phyloP scores from a whole-genome alignment of 2,797 vertebrate genomes.

The Heteromormyrus szaboi region DNA sequence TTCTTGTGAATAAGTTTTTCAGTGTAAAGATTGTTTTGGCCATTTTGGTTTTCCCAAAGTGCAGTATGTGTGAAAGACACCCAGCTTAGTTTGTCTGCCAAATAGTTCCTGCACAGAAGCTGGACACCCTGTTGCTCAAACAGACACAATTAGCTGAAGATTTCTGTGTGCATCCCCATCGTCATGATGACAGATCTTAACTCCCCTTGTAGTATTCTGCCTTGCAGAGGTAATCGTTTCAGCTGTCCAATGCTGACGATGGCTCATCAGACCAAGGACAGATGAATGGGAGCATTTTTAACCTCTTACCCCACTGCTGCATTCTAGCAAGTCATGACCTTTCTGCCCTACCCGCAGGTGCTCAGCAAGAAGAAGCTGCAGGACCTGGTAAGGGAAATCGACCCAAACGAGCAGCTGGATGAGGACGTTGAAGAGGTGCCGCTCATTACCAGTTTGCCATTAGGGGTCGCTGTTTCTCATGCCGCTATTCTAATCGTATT shows the following conservation, averaged over 20 bases:
- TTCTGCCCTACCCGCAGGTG: slow-evolving; percentile 61
- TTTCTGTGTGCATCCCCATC: not conserved
- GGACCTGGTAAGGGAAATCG: slow-evolving; percentile 93
- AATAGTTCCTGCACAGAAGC: not conserved
- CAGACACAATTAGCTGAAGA: not conserved
- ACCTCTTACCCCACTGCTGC: not conserved
- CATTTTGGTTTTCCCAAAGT: not conserved
- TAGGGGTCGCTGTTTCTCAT: not conserved
- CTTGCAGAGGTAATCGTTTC: not conserved
- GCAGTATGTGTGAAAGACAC: not conserved
- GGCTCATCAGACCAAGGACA: not conserved
- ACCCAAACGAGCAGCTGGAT: slow-evolving; percentile 95
- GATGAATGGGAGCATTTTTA: not conserved
- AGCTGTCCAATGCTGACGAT: not conserved
- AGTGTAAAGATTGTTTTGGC: not conserved
- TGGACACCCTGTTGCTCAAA: not conserved
- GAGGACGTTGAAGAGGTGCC: slow-evolving; percentile 96
- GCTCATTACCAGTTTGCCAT: not conserved
- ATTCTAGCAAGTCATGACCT: not conserved
- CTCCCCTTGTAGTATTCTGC: not conserved
- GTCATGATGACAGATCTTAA: not conserved
- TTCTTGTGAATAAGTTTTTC: not conserved
- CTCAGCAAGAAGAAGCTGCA: slow-evolving; percentile 97
- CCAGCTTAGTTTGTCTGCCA: not conserved
- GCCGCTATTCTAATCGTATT: not conserved